Base-by-base conservation (phyloP, 2,797 vertebrate species). In the Erithacus rubecula region DNA sequence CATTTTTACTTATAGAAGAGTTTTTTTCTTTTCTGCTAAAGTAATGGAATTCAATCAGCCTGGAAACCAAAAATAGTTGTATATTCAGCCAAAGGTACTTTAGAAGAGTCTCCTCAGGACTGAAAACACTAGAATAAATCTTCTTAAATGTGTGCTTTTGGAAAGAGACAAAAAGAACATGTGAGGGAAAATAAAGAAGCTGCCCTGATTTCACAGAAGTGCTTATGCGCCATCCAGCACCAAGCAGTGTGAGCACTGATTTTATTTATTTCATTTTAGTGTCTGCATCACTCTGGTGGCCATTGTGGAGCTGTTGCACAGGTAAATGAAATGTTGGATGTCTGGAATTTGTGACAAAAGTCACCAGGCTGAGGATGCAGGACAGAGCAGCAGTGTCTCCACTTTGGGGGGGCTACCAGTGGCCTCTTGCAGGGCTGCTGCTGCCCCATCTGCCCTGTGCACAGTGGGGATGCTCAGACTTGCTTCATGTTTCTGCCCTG, bases 331-430 rank as follows among this genome's bases (percentile, higher is more conserved):
- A 11, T 0, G 3, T 37, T 56, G 11, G 5, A 5, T 51, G 15
- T 36, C 53, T 88, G 58, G 30, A 59, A 41, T 51, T 63, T 5
- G 3, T 34, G 44, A 55, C 30, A 47, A 58, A 37, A 13, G 5
- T 5, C 78, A 67, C 30, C 18, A 55, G 29, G 21, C 9, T 63
- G 46, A 87, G 23, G 36, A 62, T 22, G 52, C 26, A 36, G 41
- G 34, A 4, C 43, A 63, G 47, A 59, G 24, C 55, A 39, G 14
- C 26, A 4, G 6, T 2, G 26, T 27, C 24, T 47, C 13, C 44
- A 22, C 5, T 20, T 2, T 0, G 1, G 11, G 7, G 23, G 71
- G 47, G 29, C 30, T 55, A 15, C 37, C 27, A n/a, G 0, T 2
- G 13, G 1, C 26, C 11, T 55, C 71, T 51, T 2, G 3, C 30